These are phyloP conservation scores for Drosophila histrio DNA, from an alignment of 2,888 invertebrate genomes.

Conservation along the genomic window DNA sequence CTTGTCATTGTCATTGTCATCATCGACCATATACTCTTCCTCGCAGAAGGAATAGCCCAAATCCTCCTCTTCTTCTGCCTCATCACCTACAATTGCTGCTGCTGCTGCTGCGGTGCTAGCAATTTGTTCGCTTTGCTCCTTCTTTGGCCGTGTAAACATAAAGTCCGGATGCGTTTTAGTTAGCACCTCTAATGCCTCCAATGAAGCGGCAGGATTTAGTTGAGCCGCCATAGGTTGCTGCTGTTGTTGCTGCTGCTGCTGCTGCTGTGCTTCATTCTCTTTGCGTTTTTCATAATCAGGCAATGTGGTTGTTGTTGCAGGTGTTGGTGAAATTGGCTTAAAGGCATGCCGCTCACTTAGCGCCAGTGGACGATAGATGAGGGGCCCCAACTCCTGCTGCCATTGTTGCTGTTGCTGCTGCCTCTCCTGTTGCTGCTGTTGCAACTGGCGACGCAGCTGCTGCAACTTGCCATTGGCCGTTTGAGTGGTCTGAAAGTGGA, in stretches of 20 bases:
- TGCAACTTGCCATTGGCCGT: constrained; percentile 82
- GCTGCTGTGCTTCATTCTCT: constrained; percentile 9
- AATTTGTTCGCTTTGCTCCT: constrained; percentile 51
- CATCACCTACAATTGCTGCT: constrained; percentile 17
- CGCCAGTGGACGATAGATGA: constrained; percentile 79
- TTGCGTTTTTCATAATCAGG: constrained; percentile 35
- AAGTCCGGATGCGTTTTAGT: constrained; percentile 78
- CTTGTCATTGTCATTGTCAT: constrained; percentile 18
- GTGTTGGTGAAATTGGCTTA: constrained; percentile 83
- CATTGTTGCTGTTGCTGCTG: constrained; percentile 50
- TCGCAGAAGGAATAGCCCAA: constrained; percentile 80
- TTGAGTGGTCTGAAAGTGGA: constrained; percentile 83
- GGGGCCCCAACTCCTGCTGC: constrained; percentile 61
- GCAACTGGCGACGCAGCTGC: constrained; percentile 67
- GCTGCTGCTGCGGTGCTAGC: constrained; percentile 57
- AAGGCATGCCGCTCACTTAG: constrained; percentile 82
- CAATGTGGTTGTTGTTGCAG: constrained; percentile 36
- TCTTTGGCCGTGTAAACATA: constrained; percentile 63
- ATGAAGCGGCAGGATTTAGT: constrained; percentile 78
- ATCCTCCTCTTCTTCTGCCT: constrained; percentile 69
- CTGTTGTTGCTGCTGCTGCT: constrained; percentile 20
- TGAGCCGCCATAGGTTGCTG: constrained; percentile 22
- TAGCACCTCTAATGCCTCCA: constrained; percentile 78
- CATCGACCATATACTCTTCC: constrained; percentile 65
- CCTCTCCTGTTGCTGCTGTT: constrained; percentile 56